Evolutionary conservation across 2,797 vertebrate species (phyloP), one percentile per base, ranked within the genome.

Genomic region (Ctenochaetus hawaiiensis): DNA sequence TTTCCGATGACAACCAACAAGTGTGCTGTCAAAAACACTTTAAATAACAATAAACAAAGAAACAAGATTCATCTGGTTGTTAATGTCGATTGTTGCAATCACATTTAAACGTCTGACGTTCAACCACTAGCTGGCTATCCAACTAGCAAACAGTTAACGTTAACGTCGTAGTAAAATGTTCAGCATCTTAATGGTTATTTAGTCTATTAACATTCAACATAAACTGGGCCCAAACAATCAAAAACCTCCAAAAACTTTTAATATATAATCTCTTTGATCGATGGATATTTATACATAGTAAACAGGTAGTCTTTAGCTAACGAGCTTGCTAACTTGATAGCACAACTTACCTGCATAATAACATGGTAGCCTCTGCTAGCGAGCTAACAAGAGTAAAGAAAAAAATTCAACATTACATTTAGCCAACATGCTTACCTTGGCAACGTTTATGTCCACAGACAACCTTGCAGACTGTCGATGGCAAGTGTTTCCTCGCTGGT

Each of bases 261-360:
- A 26, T 12, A 57, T 9, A 13, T 2, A 1, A 57, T 6, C 1
- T 26, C 7, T 4, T 54, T 30, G 22, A 57, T 45, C 37, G 10
- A 26, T 5, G 4, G 5, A 2, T 43, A 52, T 22, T 52, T 66
- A 57, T 43, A 45, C 7, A 62, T 5, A 39, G 22, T 76, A 71
- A 83, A 83, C 17, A 77, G 8, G 61, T 44, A 14, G 26, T 34
- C 47, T 6, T 37, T 54, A 78, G 82, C 87, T 71, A 76, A 13
- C 53, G 13, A 73, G 77, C 57, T 60, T 37, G 89, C 92, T 87
- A 87, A 84, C 68, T 66, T 48, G 10, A 13, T 77, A 87, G 82
- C 86, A 78, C 54, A 82, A 89, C 78, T 90, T 88, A 92, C 91
- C 92, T 93, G 91, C 80, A 86, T 62, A 84, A 89, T 48, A 87